phyloP scores from a whole-genome alignment of 2,888 invertebrate species.

The Agrochola macilenta region DNA sequence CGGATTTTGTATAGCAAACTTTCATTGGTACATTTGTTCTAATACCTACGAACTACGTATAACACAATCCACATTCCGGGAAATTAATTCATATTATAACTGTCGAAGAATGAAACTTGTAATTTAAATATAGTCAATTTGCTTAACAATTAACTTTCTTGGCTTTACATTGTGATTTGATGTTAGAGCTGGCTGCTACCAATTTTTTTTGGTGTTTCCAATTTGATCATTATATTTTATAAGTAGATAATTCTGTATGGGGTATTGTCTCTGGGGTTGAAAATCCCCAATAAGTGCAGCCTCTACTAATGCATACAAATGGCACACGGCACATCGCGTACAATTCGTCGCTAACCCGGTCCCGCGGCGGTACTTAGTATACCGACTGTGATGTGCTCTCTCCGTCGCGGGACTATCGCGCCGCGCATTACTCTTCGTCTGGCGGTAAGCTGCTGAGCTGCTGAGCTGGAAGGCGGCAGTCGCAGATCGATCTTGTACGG shows the following conservation, averaged over 20 bases:
- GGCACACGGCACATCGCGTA: background rate
- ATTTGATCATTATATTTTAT: background rate
- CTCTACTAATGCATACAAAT: slow-evolving; percentile 31
- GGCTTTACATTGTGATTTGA: background rate
- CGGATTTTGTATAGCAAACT: background rate
- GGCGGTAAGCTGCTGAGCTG: slow-evolving; percentile 35
- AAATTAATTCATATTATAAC: background rate
- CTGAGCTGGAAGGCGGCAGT: slow-evolving; percentile 1
- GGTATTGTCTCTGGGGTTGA: background rate
- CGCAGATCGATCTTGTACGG: slow-evolving; percentile 17
- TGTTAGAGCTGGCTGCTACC: background rate
- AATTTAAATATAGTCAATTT: background rate
- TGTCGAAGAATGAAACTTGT: background rate
- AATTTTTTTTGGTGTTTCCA: no score
- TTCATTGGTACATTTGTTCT: background rate
- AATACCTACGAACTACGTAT: background rate
- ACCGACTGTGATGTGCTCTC: slow-evolving; percentile 3
- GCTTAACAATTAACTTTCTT: background rate
- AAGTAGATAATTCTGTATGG: background rate
- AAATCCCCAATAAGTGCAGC: background rate
- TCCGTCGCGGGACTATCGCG: slow-evolving; percentile 1
- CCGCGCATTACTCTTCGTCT: slow-evolving; percentile 51
- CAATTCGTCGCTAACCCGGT: background rate
- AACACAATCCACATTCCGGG: no score
- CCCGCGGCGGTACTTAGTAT: slow-evolving; percentile 38